Base-by-base conservation (phyloP, 2,888 invertebrate genomes). In the Rhingia rostrata region DNA sequence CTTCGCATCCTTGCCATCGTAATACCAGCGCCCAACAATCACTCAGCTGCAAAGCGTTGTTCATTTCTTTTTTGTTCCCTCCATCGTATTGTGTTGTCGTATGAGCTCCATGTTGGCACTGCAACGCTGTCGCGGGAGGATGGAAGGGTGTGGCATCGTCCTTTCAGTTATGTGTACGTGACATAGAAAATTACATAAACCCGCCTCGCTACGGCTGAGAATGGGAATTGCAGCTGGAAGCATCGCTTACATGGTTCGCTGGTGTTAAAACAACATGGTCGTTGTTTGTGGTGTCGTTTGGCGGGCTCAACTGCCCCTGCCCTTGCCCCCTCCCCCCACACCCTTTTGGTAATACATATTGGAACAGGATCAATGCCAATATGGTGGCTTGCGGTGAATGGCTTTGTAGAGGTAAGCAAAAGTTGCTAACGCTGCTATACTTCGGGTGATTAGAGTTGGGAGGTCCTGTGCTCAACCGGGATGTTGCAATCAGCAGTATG, bases 201-300 rank as follows among this genome's bases (percentile, higher is more conserved):
- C 73, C 53, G 60, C 37, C 32, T 30, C 60, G 32, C 12, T 32
- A n/a, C 30, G 49, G 61, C 49, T n/a, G 74, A 53, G 67, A 69
- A 51, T 49, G 64, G 35, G 32, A 70, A 45, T n/a, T 82, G 63
- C 81, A 81, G 60, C 77, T 79, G 69, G 79, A 69, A 83, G 80
- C 70, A 60, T 75, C 80, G 64, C 74, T 79, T 84, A 75, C 80
- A 80, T 84, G 80, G 74, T 75, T 80, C 70, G 61, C 49, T 80
- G 70, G 84, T 84, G 84, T 80, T 84, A 84, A 75, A 84, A 84
- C 84, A 84, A 84, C 84, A 80, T 75, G 80, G 69, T 60, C 49
- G 47, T 80, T 84, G 84, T 80, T 70, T 61, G 80, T 66, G 74
- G 79, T 70, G 66, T 83, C 74, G 32, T 54, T 74, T 51, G 56